Evolutionary conservation across 2,888 invertebrate genomes (phyloP).

Genomic region (Diadegma fenestrale): DNA sequence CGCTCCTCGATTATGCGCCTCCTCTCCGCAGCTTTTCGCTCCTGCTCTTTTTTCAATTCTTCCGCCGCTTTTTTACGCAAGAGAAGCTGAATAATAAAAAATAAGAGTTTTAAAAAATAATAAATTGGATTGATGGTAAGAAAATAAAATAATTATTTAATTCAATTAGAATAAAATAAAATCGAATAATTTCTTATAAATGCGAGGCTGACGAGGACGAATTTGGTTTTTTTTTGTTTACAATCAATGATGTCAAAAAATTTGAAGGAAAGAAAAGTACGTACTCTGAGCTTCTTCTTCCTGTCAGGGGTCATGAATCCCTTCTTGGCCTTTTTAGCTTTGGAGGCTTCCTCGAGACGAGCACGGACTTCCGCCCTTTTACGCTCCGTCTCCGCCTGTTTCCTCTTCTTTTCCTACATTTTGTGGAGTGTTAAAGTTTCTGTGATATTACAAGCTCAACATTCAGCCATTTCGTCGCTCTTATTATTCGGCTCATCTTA

Average conservation of each 20-base stretch:
- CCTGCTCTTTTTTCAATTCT: constrained; percentile 99
- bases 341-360: constrained; percentile 99
- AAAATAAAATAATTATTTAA: too few relatives aligned
- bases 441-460: neutral
- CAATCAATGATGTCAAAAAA: too few relatives aligned
- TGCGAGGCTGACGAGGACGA: too few relatives aligned
- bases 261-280: constrained; percentile 76
- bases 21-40: constrained; percentile 99
- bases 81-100: constrained; percentile 90
- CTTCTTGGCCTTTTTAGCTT: constrained; percentile 99
- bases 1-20: constrained; percentile 98
- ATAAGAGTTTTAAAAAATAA: neutral
- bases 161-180: too few relatives aligned
- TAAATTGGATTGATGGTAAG: too few relatives aligned
- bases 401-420: constrained; percentile 96
- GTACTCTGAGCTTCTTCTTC: constrained; percentile 99
- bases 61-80: constrained; percentile 99
- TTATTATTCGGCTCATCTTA: neutral
- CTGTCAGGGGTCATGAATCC: constrained; percentile 99
- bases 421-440: constrained; percentile 1
- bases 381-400: constrained; percentile 98
- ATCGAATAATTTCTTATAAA: too few relatives aligned
- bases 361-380: constrained; percentile 99
- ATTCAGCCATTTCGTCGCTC: neutral
- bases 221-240: too few relatives aligned